A percentile compares a stretch with the other conserved stretches of the same genome.
Evolutionary conservation across 2,113 vertebrate species (phyloP).

Genomic region (Lycaon pictus): DNA sequence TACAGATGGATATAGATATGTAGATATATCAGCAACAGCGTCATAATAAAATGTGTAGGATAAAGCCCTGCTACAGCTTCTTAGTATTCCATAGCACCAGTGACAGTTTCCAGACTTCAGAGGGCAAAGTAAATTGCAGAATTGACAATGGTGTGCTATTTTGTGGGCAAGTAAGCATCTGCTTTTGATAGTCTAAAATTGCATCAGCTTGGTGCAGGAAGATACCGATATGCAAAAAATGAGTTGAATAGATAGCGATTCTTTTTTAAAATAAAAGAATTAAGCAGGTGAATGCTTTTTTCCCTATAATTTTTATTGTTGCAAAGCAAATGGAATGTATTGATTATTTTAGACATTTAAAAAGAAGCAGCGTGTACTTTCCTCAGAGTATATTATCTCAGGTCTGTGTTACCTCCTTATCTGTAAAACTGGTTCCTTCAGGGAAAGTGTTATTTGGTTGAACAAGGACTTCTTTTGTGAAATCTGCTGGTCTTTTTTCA

Average conservation of each 20-base stretch:
- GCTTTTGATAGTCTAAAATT: not conserved
- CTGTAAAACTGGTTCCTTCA: not conserved
- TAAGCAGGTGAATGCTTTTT: not conserved
- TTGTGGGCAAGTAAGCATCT: not conserved
- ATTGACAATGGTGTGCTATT: not conserved
- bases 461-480: not conserved
- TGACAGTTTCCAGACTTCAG: not conserved
- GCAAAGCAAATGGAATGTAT: constrained; percentile 7
- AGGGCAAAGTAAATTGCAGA: not conserved
- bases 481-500: not conserved
- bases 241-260: not conserved
- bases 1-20: not conserved
- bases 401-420: not conserved
- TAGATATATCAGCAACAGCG: not conserved
- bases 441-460: not conserved
- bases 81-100: not conserved
- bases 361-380: not conserved
- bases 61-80: not conserved
- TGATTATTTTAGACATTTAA: not conserved
- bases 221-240: not conserved
- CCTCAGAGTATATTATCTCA: not conserved
- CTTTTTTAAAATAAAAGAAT: not conserved
- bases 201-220: not conserved
- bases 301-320: not conserved
- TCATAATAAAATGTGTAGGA: not conserved